Evolutionary conservation across 2,888 invertebrate species (phyloP).

Genomic region (Meteorus colon): DNA sequence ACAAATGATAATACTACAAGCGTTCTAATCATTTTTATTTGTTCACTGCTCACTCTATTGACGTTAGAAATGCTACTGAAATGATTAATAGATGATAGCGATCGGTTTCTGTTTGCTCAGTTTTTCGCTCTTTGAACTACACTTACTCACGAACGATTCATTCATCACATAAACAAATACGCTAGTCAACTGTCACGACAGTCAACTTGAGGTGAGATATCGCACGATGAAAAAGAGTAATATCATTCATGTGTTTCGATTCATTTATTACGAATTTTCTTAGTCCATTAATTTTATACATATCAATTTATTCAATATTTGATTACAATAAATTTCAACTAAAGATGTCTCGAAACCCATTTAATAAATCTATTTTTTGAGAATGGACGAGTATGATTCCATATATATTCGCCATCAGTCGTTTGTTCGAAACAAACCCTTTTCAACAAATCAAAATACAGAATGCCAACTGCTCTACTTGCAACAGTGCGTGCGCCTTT

Average conservation of each 20-base stretch:
- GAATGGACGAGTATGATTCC: conserved; percentile 27
- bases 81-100: background rate
- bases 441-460: conserved; percentile 82
- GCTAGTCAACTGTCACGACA: background rate
- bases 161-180: background rate
- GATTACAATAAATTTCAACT: background rate
- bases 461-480: conserved; percentile 32
- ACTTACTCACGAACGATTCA: background rate
- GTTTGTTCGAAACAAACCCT: conserved; percentile 78
- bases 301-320: too few species aligned
- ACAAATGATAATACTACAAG: background rate
- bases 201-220: too few species aligned
- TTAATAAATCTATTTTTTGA: conserved; percentile 32
- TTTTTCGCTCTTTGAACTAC: background rate
- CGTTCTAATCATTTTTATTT: conserved; percentile 9
- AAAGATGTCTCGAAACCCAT: conserved; percentile 2
- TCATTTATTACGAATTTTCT: too few species aligned
- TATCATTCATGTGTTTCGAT: too few species aligned
- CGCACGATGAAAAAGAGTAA: too few species aligned
- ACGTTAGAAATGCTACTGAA: background rate
- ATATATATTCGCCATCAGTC: conserved; percentile 7
- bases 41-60: background rate
- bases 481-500: conserved; percentile 30
- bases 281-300: too few species aligned
- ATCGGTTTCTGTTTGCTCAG: background rate